A percentile compares a stretch with the other conserved stretches of the same genome.
Conservation (phyloP, 2,113 vertebrate genomes). For the Mastomys natalensis region DNA sequence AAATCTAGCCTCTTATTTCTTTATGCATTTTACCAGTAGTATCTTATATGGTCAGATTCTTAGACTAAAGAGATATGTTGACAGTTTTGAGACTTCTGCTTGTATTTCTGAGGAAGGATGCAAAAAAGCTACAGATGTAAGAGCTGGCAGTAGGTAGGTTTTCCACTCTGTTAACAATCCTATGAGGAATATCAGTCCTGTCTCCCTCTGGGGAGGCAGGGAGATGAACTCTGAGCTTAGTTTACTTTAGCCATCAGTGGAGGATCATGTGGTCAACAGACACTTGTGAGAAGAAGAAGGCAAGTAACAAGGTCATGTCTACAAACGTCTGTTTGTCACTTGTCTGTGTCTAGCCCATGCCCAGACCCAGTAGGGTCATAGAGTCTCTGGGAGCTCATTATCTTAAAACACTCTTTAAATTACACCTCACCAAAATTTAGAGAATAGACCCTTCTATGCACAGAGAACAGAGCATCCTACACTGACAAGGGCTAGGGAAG, state of each 20-base stretch:
- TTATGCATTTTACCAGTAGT: conserved; percentile 22
- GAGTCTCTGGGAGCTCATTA: neutral
- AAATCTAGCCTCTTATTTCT: neutral
- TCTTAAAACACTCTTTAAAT: neutral
- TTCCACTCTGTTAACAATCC: rapidly evolving
- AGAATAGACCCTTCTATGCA: neutral
- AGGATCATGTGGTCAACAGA: rapidly evolving
- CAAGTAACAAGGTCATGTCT: neutral
- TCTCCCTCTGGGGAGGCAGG: rapidly evolving
- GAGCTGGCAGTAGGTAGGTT: neutral
- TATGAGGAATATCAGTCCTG: rapidly evolving
- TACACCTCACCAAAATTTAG: rapidly evolving
- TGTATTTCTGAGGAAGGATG: neutral
- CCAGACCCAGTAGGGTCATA: neutral
- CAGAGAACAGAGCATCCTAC: neutral
- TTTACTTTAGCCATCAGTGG: neutral
- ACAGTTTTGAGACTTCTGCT: neutral
- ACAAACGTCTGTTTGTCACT: neutral
- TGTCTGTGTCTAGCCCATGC: rapidly evolving
- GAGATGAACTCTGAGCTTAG: too few relatives aligned
- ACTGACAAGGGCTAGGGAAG: neutral
- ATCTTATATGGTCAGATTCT: neutral
- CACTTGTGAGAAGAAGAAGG: neutral
- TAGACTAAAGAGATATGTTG: conserved; percentile 30
- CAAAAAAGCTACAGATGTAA: neutral